phyloP scores from a whole-genome alignment of 2,113 vertebrate species.

The Oncorhynchus mykiss region DNA sequence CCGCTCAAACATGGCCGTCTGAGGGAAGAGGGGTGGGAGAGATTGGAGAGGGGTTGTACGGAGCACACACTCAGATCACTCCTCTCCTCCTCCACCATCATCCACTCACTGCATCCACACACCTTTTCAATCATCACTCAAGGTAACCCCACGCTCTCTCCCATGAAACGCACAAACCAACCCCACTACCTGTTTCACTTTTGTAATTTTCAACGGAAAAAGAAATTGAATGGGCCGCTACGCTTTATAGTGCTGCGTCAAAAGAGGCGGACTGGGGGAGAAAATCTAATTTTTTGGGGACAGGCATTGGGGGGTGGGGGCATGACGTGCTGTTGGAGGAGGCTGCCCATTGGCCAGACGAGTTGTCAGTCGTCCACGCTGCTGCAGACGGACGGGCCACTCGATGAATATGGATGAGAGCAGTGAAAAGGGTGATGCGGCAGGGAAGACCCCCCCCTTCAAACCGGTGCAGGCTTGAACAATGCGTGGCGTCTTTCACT shows the following conservation, averaged over 20 bases:
- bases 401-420: constrained; percentile 79
- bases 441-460: constrained; percentile 74
- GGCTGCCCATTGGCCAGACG: constrained; percentile 55
- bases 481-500: constrained; percentile 76
- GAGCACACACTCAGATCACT: constrained; percentile 63
- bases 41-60: constrained; percentile 44
- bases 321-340: constrained; percentile 56
- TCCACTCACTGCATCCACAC: constrained; percentile 59
- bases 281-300: constrained; percentile 68
- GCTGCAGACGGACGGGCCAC: constrained; percentile 74
- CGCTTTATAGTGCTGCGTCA: constrained; percentile 78
- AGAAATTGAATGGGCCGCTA: constrained; percentile 62
- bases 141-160: constrained; percentile 60
- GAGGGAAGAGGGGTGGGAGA: constrained; percentile 54
- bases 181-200: constrained; percentile 54
- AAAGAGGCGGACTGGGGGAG: constrained; percentile 70
- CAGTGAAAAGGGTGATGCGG: constrained; percentile 78
- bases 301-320: constrained; percentile 62
- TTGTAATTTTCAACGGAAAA: constrained; percentile 64
- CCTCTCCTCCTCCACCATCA: constrained; percentile 59
- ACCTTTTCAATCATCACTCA: constrained; percentile 57
- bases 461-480: constrained; percentile 76
- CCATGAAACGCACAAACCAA: constrained; percentile 30
- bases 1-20: constrained; percentile 76
- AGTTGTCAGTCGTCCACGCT: constrained; percentile 60